Evolutionary conservation across 2,797 vertebrate genomes (phyloP).

Genomic region (Trachops cirrhosus): DNA sequence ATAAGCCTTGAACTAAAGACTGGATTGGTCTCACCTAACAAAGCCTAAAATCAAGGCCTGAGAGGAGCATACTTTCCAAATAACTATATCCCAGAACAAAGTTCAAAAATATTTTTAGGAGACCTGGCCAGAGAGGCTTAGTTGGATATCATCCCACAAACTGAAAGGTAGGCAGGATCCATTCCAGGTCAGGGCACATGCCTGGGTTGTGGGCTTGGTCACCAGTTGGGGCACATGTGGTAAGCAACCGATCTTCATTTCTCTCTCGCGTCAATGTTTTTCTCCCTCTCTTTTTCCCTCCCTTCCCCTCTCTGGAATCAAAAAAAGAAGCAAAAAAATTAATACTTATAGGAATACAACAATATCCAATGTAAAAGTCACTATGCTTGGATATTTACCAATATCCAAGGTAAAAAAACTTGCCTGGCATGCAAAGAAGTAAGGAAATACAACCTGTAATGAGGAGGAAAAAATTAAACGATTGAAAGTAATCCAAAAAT

Average conservation of each 20-base stretch:
- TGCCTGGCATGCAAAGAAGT: not conserved
- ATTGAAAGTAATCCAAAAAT: not conserved
- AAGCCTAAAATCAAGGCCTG: not conserved
- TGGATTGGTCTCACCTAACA: not conserved
- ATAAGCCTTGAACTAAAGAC: not conserved
- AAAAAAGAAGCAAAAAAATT: not conserved
- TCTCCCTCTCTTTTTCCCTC: not conserved
- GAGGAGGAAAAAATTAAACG: not conserved
- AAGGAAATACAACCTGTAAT: not conserved
- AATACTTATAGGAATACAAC: not conserved
- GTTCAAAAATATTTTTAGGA: not conserved
- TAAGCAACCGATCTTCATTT: not conserved
- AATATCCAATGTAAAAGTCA: conserved; percentile 23
- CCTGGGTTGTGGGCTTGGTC: not conserved
- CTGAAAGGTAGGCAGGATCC: not conserved
- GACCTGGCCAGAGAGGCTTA: not conserved
- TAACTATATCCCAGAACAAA: not conserved
- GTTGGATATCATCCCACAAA: not conserved
- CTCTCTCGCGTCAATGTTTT: not conserved
- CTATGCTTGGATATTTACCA: not conserved
- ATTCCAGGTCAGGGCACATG: not conserved
- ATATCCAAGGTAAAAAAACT: not conserved
- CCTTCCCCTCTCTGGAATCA: not conserved
- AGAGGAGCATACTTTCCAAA: not conserved
- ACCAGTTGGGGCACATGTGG: not conserved